Evolutionary conservation across 2,113 vertebrate genomes (phyloP).

Genomic region (Bambusicola thoracicus): DNA sequence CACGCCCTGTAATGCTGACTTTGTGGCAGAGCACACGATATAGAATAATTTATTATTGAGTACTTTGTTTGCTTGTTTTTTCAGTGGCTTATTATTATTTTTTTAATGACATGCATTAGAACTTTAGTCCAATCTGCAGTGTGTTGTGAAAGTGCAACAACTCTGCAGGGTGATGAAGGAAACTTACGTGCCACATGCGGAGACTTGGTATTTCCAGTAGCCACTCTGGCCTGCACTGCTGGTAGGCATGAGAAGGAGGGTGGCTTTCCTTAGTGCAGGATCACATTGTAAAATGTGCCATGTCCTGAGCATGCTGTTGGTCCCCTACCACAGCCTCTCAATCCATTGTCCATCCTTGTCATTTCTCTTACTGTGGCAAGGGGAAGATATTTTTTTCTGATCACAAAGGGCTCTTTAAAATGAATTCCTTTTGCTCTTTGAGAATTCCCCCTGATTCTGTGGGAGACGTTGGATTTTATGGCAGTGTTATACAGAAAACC

Average conservation of each 20-base stretch:
- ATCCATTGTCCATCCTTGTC: rapidly evolving
- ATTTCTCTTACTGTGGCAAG: neutral
- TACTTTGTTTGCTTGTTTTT: neutral
- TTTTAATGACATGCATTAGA: neutral
- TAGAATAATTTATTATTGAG: neutral
- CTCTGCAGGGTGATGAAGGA: neutral
- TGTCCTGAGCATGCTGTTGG: neutral
- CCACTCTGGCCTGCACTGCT: neutral
- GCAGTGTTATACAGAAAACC: neutral
- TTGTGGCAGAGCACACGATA: neutral
- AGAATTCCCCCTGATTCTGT: neutral
- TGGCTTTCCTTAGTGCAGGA: neutral
- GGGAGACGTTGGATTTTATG: neutral
- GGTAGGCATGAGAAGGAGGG: neutral
- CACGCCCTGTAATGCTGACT: neutral
- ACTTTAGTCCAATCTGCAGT: neutral
- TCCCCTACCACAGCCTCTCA: neutral
- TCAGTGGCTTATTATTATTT: neutral
- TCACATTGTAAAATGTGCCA: neutral
- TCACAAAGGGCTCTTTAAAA: neutral
- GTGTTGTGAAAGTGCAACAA: neutral
- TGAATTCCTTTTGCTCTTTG: neutral
- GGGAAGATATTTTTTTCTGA: neutral
- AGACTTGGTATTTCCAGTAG: neutral
- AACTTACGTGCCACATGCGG: neutral